phyloP scores from a whole-genome alignment of 1,140 invertebrate genomes.

The Harlomillsia oculata region DNA sequence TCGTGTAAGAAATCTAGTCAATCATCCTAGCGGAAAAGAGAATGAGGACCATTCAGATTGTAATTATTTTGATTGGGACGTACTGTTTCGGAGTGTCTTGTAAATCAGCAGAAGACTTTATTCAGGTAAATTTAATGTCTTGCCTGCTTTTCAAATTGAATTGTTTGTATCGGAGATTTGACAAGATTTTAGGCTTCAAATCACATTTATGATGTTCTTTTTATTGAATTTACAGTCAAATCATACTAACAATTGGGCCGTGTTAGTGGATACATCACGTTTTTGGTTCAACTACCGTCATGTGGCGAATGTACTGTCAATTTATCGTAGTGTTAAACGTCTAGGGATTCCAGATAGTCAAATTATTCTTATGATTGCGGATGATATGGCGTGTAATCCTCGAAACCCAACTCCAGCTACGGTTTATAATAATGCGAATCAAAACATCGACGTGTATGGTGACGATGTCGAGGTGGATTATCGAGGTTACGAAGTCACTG shows the following conservation, averaged over 20 bases:
- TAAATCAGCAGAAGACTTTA: no score
- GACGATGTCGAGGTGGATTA: conserved; percentile 99
- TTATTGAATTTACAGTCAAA: conserved; percentile 26
- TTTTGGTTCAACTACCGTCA: conserved; percentile 99
- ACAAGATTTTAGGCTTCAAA: no score
- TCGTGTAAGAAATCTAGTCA: no score
- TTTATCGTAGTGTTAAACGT: conserved; percentile 94
- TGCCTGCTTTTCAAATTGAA: no score
- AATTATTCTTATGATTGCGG: conserved; percentile 97
- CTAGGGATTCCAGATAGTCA: conserved; percentile 84
- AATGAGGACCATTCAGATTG: no score
- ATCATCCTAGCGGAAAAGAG: no score
- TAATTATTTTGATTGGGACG: no score
- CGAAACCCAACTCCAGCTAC: conserved; percentile 95
- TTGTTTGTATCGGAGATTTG: no score
- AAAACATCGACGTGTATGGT: conserved; percentile 97
- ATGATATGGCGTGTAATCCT: conserved; percentile 99
- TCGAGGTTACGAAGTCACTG: conserved; percentile 63
- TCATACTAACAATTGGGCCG: conserved; percentile 99
- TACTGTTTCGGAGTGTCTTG: no score
- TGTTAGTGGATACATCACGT: conserved; percentile 91
- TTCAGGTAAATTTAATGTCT: no score
- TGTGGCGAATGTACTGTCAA: conserved; percentile 95
- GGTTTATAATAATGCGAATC: conserved; percentile 95
- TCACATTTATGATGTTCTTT: background rate